Evolutionary conservation across 2,888 invertebrate species (phyloP).

Genomic region (Camponotus fellah): DNA sequence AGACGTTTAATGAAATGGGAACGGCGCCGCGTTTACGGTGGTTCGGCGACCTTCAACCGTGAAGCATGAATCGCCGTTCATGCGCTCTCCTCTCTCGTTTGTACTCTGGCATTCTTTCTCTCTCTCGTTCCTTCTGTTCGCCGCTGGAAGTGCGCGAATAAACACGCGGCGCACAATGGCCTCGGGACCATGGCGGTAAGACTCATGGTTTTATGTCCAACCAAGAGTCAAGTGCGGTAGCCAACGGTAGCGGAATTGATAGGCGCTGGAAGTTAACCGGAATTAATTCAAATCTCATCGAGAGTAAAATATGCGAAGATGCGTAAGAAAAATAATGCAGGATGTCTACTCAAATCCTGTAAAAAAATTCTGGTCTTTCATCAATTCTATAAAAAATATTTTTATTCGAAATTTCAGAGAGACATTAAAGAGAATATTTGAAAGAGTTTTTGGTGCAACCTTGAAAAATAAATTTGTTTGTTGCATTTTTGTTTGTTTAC

Average conservation of each 20-base stretch:
- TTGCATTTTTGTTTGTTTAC: too few species aligned
- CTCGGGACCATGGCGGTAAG: slow-evolving; percentile 9
- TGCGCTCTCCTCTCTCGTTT: slow-evolving; percentile 72
- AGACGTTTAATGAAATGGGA: slow-evolving; percentile 69
- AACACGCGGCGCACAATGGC: slow-evolving; percentile 37
- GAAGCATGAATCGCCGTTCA: slow-evolving; percentile 31
- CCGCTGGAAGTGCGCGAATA: slow-evolving; percentile 6
- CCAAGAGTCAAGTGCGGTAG: slow-evolving; percentile 23
- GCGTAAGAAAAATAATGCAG: background rate
- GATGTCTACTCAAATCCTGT: too few species aligned
- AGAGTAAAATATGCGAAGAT: background rate
- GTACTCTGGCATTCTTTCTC: background rate
- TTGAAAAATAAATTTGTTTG: too few species aligned
- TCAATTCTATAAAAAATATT: too few species aligned
- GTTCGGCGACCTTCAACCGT: slow-evolving; percentile 61
- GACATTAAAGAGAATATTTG: too few species aligned
- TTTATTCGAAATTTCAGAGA: too few species aligned
- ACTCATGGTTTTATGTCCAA: slow-evolving; percentile 14
- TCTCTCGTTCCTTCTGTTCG: slow-evolving; percentile 19
- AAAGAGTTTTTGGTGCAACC: too few species aligned
- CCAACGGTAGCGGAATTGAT: slow-evolving; percentile 46
- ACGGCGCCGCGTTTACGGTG: slow-evolving; percentile 62
- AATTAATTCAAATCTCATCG: slow-evolving; percentile 21
- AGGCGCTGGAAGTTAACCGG: slow-evolving; percentile 15
- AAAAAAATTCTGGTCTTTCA: too few species aligned